Base-by-base conservation (phyloP, 2,113 vertebrate species). In the Prionailurus bengalensis region DNA sequence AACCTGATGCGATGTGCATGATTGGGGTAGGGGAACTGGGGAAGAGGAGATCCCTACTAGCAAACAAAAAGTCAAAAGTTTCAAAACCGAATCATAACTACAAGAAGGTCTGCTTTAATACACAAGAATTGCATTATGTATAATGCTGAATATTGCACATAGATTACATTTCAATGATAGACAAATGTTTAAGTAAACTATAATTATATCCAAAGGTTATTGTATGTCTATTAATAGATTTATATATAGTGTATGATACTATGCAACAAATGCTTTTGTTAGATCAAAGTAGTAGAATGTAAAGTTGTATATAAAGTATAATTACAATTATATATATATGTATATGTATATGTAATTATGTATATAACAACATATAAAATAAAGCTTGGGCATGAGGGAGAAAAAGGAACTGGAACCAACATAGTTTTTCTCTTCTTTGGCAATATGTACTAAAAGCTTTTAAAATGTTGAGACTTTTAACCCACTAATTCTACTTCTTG, bases 91-190 rank as follows among this genome's bases (percentile, higher is more conserved):
- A 93, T 86, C 17, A 76, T 81, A 78, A 81, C 27, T 93, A 61
- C 27, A 80, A 36, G 82, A 87, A 80, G 2, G 27, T 33, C n/a
- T 95, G n/a, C 31, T 93, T 84, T 90, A 87, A 96, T 71, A 73
- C 12, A 78, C 17, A 82, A 76, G 65, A 80, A 39, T 81, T 5
- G 48, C 3, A 92, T 42, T 45, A 48, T 82, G 4, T 23, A 45
- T 74, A 51, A 66, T 81, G 21, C n/a, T 68, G 80, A 65, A 68
- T 76, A 51, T 78, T 65, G 1, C 2, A 17, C 71, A 76, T 74
- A 76, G 7, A 89, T 14, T 89, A 81, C 86, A 92, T 78, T 9
- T 33, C 33, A 91, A 51, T 6, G 55, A 48, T 13, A 83, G 15
- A 65, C 7, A 74, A 83, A 66, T 25, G 39, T 51, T 87, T 91